Evolutionary conservation across 1,140 invertebrate genomes (phyloP), one percentile per base, ranked within the genome.

Genomic region (Oedothorax gibbosus): DNA sequence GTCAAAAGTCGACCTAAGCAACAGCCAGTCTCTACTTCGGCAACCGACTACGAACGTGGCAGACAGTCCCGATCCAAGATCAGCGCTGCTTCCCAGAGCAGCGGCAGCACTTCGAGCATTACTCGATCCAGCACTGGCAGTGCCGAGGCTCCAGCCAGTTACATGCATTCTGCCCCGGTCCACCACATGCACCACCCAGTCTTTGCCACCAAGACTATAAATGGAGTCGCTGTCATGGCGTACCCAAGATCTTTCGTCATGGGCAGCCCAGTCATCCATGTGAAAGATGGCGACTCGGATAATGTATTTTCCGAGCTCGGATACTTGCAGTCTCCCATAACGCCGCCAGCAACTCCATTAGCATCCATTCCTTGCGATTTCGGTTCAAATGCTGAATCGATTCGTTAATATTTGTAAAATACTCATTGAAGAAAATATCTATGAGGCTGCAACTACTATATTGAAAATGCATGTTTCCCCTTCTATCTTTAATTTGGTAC

Each of bases 121-220:
- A 15, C 12, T 14, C 21, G 21, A 14, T 60, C 72, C 21, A 51
- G n/a, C 12, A 21, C n/a, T 15, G 57, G 69, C 12, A 73, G 14
- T 54, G n/a, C 20, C 9, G 80, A 82, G 3, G 54, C 20, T 82
- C 65, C 78, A n/a, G 11, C 65, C 8, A 71, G 50, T 10, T 72
- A 49, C 57, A 35, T 64, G 20, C 80, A 82, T 73, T 68, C 80
- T 2, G 50, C 35, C 53, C 80, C 80, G 9, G 7, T 82, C 5
- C 65, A 56, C 53, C 68, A 82, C 18, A n/a, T 82, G 68, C 88
- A 90, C 88, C 83, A 20, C 65, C 62, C 21, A 18, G 56, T 87
- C 62, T 71, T 77, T n/a, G 56, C 82, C 2, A n/a, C 82, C 35
- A 84, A 84, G 62, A 77, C 81, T n/a, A n/a, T 84, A 18, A 84